A percentile compares a stretch with the other conserved stretches of the same genome.
Conservation (phyloP, 2,888 invertebrate genomes). For the Phyto melanocephala region DNA sequence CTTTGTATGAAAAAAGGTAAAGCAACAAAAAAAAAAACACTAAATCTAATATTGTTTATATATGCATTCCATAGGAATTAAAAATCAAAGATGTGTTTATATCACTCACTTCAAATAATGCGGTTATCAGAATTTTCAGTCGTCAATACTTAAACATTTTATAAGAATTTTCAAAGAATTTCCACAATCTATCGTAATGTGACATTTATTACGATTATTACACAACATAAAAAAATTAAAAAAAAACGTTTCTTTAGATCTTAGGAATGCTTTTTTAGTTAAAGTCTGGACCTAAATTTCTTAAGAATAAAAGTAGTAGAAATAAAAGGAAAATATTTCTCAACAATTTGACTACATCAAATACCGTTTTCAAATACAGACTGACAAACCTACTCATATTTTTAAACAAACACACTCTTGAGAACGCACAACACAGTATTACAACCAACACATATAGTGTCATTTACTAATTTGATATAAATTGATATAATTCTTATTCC, state of each 20-base stretch:
- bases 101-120: too few species aligned
- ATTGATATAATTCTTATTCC: constrained; percentile 50
- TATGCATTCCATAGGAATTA: too few species aligned
- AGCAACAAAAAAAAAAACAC: too few species aligned
- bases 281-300: neutral
- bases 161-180: neutral
- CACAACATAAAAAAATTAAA: constrained; percentile 15
- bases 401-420: neutral
- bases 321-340: neutral
- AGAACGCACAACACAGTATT: neutral
- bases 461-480: constrained; percentile 55
- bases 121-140: too few species aligned
- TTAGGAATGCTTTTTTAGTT: too few species aligned
- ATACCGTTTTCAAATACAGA: neutral
- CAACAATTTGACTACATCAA: neutral
- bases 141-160: neutral
- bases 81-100: too few species aligned
- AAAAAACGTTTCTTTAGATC: neutral
- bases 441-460: constrained; percentile 45
- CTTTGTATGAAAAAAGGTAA: too few species aligned
- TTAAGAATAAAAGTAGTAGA: neutral
- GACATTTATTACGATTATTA: constrained; percentile 35
- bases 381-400: neutral
- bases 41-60: too few species aligned
- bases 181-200: constrained; percentile 37